Evolutionary conservation across 1,140 invertebrate species (phyloP).

Genomic region (Centruroides sculpturatus): DNA sequence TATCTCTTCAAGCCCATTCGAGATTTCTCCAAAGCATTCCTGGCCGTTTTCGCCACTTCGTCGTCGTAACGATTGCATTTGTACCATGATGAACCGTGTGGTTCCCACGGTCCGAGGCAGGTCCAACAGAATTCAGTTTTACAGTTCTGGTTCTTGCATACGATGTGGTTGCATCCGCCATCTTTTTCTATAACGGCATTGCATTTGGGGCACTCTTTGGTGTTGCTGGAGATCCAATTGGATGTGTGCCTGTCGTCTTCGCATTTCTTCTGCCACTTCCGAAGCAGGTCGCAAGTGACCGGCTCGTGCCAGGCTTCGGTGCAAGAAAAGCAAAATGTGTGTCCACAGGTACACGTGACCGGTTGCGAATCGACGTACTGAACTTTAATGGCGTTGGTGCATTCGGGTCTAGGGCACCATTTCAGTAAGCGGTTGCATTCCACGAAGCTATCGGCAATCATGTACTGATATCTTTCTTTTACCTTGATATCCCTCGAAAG

Average conservation of each 20-base stretch:
- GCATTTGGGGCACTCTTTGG: constrained; percentile 97
- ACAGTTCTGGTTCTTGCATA: constrained; percentile 97
- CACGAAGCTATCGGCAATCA: constrained; percentile 97
- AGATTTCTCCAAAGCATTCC: constrained; percentile 89
- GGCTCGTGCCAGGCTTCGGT: constrained; percentile 98
- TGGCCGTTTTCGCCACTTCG: constrained; percentile 85
- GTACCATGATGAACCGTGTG: constrained; percentile 92
- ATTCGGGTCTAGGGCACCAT: constrained; percentile 96
- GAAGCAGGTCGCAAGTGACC: constrained; percentile 80
- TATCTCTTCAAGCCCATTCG: constrained; percentile 81
- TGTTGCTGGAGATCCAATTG: constrained; percentile 99
- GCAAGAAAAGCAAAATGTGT: constrained; percentile 91
- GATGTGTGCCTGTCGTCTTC: constrained; percentile 98
- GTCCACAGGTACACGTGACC: constrained; percentile 81
- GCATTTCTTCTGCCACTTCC: constrained; percentile 98
- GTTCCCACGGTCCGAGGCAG: constrained; percentile 94
- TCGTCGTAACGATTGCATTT: constrained; percentile 97
- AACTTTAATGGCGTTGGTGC: constrained; percentile 90
- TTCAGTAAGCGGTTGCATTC: constrained; percentile 87
- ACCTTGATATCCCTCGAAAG: constrained; percentile 36
- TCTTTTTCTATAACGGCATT: constrained; percentile 97
- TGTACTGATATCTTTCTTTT: constrained; percentile 89
- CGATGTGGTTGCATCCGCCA: constrained; percentile 98
- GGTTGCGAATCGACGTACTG: constrained; percentile 77
- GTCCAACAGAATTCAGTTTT: constrained; percentile 99